Evolutionary conservation across 2,888 invertebrate species (phyloP).

Genomic region (Emesis russula): DNA sequence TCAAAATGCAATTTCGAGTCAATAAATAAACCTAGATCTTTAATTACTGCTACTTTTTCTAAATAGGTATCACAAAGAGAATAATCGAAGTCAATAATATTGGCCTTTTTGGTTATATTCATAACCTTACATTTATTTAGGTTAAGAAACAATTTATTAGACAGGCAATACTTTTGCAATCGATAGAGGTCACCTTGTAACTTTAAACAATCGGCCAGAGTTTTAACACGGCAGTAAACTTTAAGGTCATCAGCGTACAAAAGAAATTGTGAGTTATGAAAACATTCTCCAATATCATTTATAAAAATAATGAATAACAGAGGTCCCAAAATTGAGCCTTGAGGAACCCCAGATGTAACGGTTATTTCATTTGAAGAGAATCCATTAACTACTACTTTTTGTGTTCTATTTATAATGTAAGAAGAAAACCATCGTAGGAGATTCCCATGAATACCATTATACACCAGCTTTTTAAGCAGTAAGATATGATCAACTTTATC

Average conservation of each 20-base stretch:
- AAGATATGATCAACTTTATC: background rate
- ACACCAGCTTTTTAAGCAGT: background rate
- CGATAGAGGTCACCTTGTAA: background rate
- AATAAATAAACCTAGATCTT: too few relatives aligned
- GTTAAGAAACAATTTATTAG: constrained; percentile 37
- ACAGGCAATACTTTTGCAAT: background rate
- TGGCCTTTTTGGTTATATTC: background rate
- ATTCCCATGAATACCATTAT: constrained; percentile 13
- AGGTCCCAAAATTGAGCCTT: too few relatives aligned
- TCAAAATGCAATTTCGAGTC: too few relatives aligned
- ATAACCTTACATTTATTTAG: constrained; percentile 18
- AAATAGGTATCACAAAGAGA: background rate
- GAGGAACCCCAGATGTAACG: background rate
- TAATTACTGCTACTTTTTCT: too few relatives aligned
- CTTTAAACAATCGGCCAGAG: background rate
- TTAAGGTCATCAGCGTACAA: constrained; percentile 32
- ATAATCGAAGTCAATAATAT: background rate
- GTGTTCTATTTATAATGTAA: constrained; percentile 14
- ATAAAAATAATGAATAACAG: too few relatives aligned
- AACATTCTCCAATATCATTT: too few relatives aligned
- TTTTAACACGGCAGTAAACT: background rate
- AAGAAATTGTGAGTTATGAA: background rate
- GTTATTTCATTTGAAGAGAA: background rate
- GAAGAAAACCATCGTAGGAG: constrained; percentile 19
- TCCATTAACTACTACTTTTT: constrained; percentile 22